Percentiles rank a stretch among this genome's conserved stretches.
These are phyloP conservation scores for Heterodera filipjevi DNA, from an alignment of 2,888 invertebrate genomes.

Conservation along the genomic window DNA sequence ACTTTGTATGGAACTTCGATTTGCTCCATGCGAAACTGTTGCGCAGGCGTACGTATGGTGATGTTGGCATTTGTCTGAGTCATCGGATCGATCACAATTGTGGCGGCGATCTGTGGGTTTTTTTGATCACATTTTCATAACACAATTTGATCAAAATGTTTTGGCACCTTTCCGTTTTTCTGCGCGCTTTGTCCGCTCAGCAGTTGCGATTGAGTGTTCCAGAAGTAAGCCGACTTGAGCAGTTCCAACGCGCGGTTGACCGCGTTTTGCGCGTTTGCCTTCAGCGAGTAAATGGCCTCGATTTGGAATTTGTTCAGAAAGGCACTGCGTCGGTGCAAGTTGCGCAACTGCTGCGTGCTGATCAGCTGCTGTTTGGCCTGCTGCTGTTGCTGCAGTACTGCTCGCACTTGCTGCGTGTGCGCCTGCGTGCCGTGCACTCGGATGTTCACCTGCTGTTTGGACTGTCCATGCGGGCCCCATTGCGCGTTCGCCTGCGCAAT, in stretches of 20 bases:
- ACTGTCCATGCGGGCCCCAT: constrained; percentile 35
- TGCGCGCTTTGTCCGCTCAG: constrained; percentile 30
- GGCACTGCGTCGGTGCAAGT: constrained; percentile 40
- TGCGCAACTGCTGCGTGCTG: constrained; percentile 5
- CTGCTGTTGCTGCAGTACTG: constrained; percentile 10
- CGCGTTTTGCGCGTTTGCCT: constrained; percentile 40
- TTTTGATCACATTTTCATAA: background rate
- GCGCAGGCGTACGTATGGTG: constrained; percentile 52
- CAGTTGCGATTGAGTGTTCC: constrained; percentile 41
- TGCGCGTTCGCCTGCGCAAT: constrained; percentile 30
- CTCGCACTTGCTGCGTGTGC: constrained; percentile 18
- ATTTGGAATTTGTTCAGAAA: constrained; percentile 61
- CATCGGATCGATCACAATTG: constrained; percentile 56
- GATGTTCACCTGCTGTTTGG: constrained; percentile 26
- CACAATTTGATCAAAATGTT: too few species aligned
- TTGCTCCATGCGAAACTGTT: constrained; percentile 45
- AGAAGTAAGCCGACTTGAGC: constrained; percentile 51
- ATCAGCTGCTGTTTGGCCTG: background rate
- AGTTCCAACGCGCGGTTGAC: constrained; percentile 45
- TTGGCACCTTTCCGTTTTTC: background rate
- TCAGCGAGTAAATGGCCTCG: constrained; percentile 49
- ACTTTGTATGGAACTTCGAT: constrained; percentile 39
- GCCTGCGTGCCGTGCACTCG: constrained; percentile 41
- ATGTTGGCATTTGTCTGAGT: constrained; percentile 53
- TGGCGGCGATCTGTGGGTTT: constrained; percentile 37